Evolutionary conservation across 2,888 invertebrate species (phyloP), one percentile per base, ranked within the genome.

Genomic region (Lepidochrysops patricia): DNA sequence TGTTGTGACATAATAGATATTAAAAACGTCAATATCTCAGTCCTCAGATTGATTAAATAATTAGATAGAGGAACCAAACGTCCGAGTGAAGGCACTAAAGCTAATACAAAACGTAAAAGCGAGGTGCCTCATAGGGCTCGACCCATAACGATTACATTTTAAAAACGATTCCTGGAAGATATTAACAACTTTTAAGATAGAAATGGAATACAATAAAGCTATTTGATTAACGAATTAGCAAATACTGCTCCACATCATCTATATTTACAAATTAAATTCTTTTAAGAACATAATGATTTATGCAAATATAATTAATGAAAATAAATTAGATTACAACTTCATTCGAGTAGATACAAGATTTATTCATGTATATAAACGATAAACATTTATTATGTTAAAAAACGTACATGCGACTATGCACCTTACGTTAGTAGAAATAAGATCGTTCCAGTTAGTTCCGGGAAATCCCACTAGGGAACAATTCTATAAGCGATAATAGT

Each of bases 381-480:
- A n/a, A n/a, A n/a, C n/a, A n/a, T n/a, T 49, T 52, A 12, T 19
- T 29, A 52, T 7, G 52, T 13, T 15, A 12, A 15, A 19, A 4
- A 3, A 25, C 13, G n/a, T 23, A 15, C 7, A 7, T 13, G 32
- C 1, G 15, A 54, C n/a, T 54, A 1, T 29, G 15, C 4, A 54
- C 32, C 19, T 29, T 19, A 32, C 1, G 0, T 5, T 0, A 0
- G 4, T 32, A 5, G 4, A 4, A 29, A 54, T 54, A 32, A 54
- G 15, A 32, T 15, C 32, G 29, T 26, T 25, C 26, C 26, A 4
- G 32, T 32, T 7, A 23, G 19, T 19, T 19, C 9, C 7, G 32
- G 25, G 15, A 29, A 29, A 54, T 15, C 19, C 9, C 67, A 76
- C 72, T 82, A 75, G 79, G 70, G 68, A 67, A 75, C 73, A 70